Evolutionary conservation across 1,140 invertebrate species (phyloP).

Genomic region (Caenorhabditis remanei): DNA sequence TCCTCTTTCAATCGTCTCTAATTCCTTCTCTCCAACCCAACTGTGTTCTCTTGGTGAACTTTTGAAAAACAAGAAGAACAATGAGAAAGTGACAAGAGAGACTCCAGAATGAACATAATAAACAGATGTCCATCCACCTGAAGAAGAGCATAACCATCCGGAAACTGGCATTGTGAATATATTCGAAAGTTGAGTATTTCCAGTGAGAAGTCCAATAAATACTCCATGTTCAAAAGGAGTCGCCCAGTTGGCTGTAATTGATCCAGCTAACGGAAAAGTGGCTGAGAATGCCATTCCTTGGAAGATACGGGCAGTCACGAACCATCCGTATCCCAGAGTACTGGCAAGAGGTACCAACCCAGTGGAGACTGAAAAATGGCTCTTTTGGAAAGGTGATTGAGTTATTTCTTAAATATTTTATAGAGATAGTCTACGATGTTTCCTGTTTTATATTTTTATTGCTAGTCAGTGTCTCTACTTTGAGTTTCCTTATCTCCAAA

Average conservation of each 20-base stretch:
- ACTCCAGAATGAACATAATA: slow-evolving; percentile 37
- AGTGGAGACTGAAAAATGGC: slow-evolving; percentile 4
- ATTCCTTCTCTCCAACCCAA: slow-evolving; percentile 36
- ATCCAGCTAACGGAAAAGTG: slow-evolving; percentile 24
- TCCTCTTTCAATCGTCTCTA: slow-evolving; percentile 11
- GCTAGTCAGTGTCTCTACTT: no score
- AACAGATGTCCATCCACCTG: slow-evolving; percentile 20
- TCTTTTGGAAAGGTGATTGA: not conserved
- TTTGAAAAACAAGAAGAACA: slow-evolving; percentile 26
- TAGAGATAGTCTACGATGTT: no score
- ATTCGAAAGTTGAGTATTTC: slow-evolving; percentile 20
- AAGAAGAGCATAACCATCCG: slow-evolving; percentile 34
- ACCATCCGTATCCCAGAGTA: slow-evolving; percentile 32
- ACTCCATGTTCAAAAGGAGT: slow-evolving; percentile 18
- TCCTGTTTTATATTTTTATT: no score
- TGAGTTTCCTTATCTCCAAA: no score
- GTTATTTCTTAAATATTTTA: no score
- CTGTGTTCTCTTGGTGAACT: slow-evolving; percentile 8
- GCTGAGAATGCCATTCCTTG: slow-evolving; percentile 49
- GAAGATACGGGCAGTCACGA: slow-evolving; percentile 22
- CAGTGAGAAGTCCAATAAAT: slow-evolving; percentile 29
- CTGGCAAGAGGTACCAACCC: not conserved
- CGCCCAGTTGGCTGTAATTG: slow-evolving; percentile 46
- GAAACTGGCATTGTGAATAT: slow-evolving; percentile 45
- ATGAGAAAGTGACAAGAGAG: slow-evolving; percentile 17